Base-by-base conservation (phyloP, 2,113 vertebrate genomes). In the Megalops atlanticus region DNA sequence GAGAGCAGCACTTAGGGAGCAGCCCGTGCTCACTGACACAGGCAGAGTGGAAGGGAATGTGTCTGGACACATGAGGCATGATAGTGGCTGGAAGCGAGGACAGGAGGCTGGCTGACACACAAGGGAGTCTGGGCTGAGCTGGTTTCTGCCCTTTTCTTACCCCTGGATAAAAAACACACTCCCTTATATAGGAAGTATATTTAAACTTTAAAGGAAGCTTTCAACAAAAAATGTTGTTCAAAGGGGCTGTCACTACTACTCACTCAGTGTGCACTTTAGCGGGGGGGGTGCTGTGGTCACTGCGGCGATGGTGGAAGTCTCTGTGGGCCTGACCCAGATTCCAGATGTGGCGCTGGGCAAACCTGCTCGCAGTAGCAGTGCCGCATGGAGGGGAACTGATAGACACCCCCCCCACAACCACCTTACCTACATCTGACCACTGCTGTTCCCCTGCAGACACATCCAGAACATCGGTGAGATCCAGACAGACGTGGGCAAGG, bases 381-480 rank as follows among this genome's bases (percentile, higher is more conserved):
- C n/a, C n/a, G n/a, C 0, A 24, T 31, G n/a, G 38, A 69, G 72
- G 40, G 21, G 80, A 83, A 43, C 14, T 33, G n/a, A 33, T 49
- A 78, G 7, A 40, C 0, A 3, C 10, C 82, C 52, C 12, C 79
- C 24, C 64, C 4, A 2, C 39, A 52, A 18, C 43, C 47, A 72
- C 33, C 39, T 39, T 39, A 72, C 33, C 39, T 39, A 39, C 35
- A n/a, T 27, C 81, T 79, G 70, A 82, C 45, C 15, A 2, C n/a
- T 80, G 45, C 27, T 74, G 81, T 38, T 3, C 27, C 39, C 69
- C 80, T 84, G 41, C 87, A 99, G 98, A 89, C 97, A 99, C 87
- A 98, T 99, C 83, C 98, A 99, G 91, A 99, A 98, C 84, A 99
- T 99, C 0, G 94, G 97, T 69, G 97, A 99, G 91, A 99, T 99